A percentile compares a stretch with the other conserved stretches of the same genome.
phyloP scores from a whole-genome alignment of 2,113 vertebrate species.

The Phaethon lepturus region DNA sequence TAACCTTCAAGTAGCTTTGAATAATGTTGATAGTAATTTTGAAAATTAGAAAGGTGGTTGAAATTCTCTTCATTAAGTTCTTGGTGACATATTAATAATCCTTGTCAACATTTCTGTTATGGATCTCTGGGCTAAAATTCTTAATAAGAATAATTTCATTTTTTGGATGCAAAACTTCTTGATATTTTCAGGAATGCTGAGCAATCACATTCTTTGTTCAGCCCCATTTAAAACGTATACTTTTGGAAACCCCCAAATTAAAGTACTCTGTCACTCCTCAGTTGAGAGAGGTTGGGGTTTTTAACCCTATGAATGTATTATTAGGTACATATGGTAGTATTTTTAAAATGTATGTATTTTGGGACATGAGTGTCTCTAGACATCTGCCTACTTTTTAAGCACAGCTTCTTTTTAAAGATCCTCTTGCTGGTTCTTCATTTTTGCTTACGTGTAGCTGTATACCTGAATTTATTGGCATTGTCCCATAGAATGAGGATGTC shows the following conservation, averaged over 20 bases:
- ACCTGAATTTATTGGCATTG: neutral
- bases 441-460: neutral
- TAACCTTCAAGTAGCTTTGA: conserved; percentile 31
- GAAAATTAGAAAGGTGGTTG: conserved; percentile 51
- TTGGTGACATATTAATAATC: conserved; percentile 59
- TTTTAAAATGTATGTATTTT: neutral
- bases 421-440: neutral
- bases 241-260: neutral
- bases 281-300: neutral
- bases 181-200: conserved; percentile 40
- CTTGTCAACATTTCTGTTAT: neutral
- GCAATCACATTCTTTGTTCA: conserved; percentile 32
- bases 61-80: conserved; percentile 53
- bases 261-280: neutral
- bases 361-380: neutral
- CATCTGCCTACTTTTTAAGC: neutral
- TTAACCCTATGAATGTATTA: neutral
- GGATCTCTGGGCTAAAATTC: neutral
- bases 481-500: neutral
- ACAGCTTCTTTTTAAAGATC: neutral
- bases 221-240: neutral
- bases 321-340: neutral
- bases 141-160: neutral
- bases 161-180: conserved; percentile 46
- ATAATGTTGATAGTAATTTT: conserved; percentile 53